phyloP scores from a whole-genome alignment of 2,797 vertebrate genomes.

The Lithobates sylvaticus region DNA sequence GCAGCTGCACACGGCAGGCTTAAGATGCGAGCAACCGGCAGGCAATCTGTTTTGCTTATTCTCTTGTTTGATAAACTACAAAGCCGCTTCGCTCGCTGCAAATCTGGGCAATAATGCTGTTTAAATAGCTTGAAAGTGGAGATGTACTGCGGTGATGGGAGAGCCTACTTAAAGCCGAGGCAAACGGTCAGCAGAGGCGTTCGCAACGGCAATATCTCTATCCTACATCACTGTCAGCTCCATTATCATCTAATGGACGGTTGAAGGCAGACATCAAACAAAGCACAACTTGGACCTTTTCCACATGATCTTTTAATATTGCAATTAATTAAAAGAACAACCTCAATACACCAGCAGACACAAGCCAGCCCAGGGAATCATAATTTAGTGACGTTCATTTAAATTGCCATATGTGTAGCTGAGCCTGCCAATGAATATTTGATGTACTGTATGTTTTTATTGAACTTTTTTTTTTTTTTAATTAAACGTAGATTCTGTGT shows the following conservation, averaged over 20 bases:
- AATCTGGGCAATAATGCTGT: slow-evolving; percentile 29
- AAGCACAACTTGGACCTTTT: slow-evolving; percentile 52
- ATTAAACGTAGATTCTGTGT: slow-evolving; percentile 28
- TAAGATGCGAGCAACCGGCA: slow-evolving; percentile 53
- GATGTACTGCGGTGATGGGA: slow-evolving; percentile 30
- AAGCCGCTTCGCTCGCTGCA: slow-evolving; percentile 40
- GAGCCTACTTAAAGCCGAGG: slow-evolving; percentile 26
- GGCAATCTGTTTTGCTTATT: slow-evolving; percentile 58
- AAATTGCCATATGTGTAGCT: slow-evolving; percentile 55
- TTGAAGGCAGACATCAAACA: slow-evolving; percentile 50
- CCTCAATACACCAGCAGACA: slow-evolving; percentile 38
- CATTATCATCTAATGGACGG: slow-evolving; percentile 52
- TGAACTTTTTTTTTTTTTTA: slow-evolving; percentile 13
- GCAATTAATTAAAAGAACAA: slow-evolving; percentile 59
- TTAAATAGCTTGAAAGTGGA: slow-evolving; percentile 32
- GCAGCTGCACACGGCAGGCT: slow-evolving; percentile 54
- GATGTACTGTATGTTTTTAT: slow-evolving; percentile 34
- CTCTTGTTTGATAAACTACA: slow-evolving; percentile 58
- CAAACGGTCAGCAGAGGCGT: slow-evolving; percentile 38
- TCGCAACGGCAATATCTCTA: background rate
- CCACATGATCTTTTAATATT: slow-evolving; percentile 59
- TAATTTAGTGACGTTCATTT: slow-evolving; percentile 56
- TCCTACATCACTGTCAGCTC: slow-evolving; percentile 46
- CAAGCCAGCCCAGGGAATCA: slow-evolving; percentile 48
- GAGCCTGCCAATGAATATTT: slow-evolving; percentile 48